Evolutionary conservation across 2,113 vertebrate species (phyloP), one percentile per base, ranked within the genome.

Genomic region (Chamaea fasciata): DNA sequence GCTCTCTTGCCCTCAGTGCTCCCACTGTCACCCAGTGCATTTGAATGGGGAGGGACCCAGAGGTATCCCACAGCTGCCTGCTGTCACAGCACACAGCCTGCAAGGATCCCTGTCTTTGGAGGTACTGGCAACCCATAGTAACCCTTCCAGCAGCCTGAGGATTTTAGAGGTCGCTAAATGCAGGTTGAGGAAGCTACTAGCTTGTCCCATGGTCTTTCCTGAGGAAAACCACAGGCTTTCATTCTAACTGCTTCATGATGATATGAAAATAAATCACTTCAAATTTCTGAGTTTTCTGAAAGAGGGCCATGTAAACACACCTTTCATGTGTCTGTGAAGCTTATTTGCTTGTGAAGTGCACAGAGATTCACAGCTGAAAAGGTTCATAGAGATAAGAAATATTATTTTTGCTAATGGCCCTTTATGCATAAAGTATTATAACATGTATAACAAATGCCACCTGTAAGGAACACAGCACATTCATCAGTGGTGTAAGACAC

Each of bases 31-130:
- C 16, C 18, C 28, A 42, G 14, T 60, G 44, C 22, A 47, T 75
- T 90, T 83, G 30, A 86, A 30, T 10, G 31, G 18, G 49, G n/a
- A 0, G 0, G 16, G 30, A 59, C 18, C 28, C 10, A 4, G 22
- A 57, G 19, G 63, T 42, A 71, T 70, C 64, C 33, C 62, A 26
- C 6, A 63, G n/a, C 68, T 80, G 41, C 30, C 30, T 62, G 57
- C 33, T 73, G 69, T 53, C 41, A 47, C 62, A 77, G 27, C 16
- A 4, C 22, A 17, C 39, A 35, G 39, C 20, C 79, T 78, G 55
- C 59, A 64, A 60, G 59, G 46, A 60, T 81, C 59, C 44, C 33
- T 77, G 50, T 10, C 30, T 59, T 11, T 39, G 15, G 52, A 82
- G 52, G 2, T 53, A 9, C 5, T 80, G 37, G 69, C 75, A 88